These are phyloP conservation scores for Lordiphosa fenestrarum DNA, from an alignment of 2,888 invertebrate genomes.

Conservation along the genomic window DNA sequence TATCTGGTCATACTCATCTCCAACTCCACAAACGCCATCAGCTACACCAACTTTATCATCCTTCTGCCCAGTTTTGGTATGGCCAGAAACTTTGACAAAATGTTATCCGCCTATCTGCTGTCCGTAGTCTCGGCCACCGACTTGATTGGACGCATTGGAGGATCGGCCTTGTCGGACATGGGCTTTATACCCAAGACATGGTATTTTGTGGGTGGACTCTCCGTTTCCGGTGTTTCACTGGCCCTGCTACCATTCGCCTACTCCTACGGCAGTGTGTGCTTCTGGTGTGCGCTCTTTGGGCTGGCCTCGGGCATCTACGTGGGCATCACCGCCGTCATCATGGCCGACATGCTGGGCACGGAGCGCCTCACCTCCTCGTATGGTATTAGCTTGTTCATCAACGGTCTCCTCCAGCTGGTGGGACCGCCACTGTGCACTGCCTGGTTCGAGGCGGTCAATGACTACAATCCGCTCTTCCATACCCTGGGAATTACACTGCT, in stretches of 20 bases:
- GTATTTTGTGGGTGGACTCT: conserved; percentile 90
- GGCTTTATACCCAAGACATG: conserved; percentile 89
- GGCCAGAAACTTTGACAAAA: conserved; percentile 86
- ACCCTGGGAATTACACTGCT: conserved; percentile 87
- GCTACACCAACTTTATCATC: conserved; percentile 93
- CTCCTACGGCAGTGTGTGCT: conserved; percentile 84
- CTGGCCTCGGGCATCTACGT: conserved; percentile 92
- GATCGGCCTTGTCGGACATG: conserved; percentile 90
- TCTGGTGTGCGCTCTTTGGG: conserved; percentile 89
- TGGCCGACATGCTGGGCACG: conserved; percentile 92
- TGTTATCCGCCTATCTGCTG: conserved; percentile 86
- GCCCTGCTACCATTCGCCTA: conserved; percentile 86
- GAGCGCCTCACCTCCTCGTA: conserved; percentile 92
- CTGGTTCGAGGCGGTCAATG: conserved; percentile 84
- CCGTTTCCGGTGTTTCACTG: conserved; percentile 88
- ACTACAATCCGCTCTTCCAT: conserved; percentile 87
- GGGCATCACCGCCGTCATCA: conserved; percentile 92
- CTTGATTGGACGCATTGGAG: conserved; percentile 91
- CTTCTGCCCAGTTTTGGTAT: conserved; percentile 89
- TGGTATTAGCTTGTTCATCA: conserved; percentile 91
- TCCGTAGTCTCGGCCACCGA: conserved; percentile 91
- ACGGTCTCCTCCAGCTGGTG: conserved; percentile 89
- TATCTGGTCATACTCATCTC: conserved; percentile 91
- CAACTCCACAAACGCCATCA: conserved; percentile 92
- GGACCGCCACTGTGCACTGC: conserved; percentile 92